Evolutionary conservation across 1,140 invertebrate genomes (phyloP).

Genomic region (Drosophila hydei): DNA sequence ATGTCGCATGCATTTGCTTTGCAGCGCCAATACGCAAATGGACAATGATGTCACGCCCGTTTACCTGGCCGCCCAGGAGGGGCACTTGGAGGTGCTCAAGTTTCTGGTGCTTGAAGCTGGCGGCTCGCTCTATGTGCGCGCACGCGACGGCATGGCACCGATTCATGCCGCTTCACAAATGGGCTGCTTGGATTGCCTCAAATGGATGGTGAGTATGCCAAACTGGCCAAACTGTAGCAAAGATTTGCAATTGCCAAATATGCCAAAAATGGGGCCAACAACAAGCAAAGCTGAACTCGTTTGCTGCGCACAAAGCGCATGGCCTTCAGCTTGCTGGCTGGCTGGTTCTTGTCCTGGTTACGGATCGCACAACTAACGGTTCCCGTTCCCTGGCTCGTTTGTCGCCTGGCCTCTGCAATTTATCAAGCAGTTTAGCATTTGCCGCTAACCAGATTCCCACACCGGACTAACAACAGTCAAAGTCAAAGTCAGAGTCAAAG

Average conservation of each 20-base stretch:
- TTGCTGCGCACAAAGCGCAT: conserved; percentile 29
- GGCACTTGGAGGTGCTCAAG: conserved; percentile 92
- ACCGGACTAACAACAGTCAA: background rate
- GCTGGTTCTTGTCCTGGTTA: conserved; percentile 38
- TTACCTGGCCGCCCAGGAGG: conserved; percentile 94
- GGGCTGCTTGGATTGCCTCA: conserved; percentile 92
- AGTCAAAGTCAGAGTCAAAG: background rate
- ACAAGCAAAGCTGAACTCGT: conserved; percentile 25
- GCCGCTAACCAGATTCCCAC: conserved; percentile 2
- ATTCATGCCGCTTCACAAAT: conserved; percentile 94
- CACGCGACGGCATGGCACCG: conserved; percentile 94
- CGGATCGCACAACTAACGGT: conserved; percentile 42
- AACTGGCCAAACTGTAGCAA: conserved; percentile 9
- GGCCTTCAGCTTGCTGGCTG: conserved; percentile 9
- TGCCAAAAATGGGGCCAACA: conserved; percentile 25
- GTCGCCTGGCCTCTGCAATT: conserved; percentile 43
- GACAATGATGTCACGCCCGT: conserved; percentile 95
- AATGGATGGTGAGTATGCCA: conserved; percentile 91
- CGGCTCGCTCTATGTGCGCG: conserved; percentile 89
- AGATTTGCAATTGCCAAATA: conserved; percentile 16
- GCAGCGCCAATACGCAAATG: conserved; percentile 93
- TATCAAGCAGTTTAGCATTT: conserved; percentile 43
- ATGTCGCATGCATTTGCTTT: conserved; percentile 4
- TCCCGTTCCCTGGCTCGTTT: conserved; percentile 39
- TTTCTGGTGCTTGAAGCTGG: conserved; percentile 92